phyloP scores from a whole-genome alignment of 2,113 vertebrate genomes.

The Dasypus novemcinctus region DNA sequence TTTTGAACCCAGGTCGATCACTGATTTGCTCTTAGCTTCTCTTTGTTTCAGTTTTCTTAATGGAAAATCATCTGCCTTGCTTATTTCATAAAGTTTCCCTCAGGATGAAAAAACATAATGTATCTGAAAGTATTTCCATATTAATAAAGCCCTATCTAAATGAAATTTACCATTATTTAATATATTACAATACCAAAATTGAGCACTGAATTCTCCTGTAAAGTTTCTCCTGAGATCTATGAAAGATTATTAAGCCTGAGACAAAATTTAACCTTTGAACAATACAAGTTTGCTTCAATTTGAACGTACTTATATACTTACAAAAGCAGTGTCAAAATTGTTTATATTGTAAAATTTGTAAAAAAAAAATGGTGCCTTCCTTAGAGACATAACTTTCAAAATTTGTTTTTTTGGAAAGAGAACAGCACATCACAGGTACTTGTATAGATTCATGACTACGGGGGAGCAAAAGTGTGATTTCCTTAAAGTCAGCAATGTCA shows the following conservation, averaged over 20 bases:
- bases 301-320: neutral
- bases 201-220: neutral
- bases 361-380: neutral
- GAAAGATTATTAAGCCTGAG: neutral
- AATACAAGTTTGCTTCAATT: neutral
- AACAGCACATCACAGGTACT: neutral
- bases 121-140: neutral
- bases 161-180: neutral
- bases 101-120: neutral
- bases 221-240: neutral
- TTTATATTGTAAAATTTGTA: neutral
- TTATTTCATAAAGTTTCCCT: neutral
- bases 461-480: neutral
- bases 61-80: neutral
- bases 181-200: neutral
- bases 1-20: neutral
- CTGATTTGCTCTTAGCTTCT: neutral
- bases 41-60: neutral
- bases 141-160: neutral
- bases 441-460: neutral
- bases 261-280: slow-evolving; percentile 18
- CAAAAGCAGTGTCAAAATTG: neutral
- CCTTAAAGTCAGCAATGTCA: neutral
- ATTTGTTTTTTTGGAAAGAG: neutral
- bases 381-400: neutral